These are phyloP conservation scores for Hycleus cichorii DNA, from an alignment of 1,140 invertebrate species.

Conservation along the genomic window DNA sequence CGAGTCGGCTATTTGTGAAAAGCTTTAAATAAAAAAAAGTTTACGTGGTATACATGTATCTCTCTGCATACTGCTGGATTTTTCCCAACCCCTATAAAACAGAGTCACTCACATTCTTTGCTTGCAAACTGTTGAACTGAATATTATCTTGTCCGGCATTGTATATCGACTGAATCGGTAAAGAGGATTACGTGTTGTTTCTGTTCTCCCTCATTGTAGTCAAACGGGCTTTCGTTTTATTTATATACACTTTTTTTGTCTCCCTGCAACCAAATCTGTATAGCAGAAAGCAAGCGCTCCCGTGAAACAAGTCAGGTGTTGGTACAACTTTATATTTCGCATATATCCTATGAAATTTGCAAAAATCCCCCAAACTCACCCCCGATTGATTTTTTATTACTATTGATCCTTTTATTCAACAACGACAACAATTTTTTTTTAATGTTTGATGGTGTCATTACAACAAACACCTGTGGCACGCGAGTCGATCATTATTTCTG, in stretches of 20 bases:
- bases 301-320: too few species aligned
- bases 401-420: too few species aligned
- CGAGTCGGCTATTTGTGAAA: slow-evolving; percentile 16
- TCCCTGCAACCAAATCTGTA: too few species aligned
- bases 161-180: slow-evolving; percentile 18
- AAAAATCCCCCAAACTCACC: too few species aligned
- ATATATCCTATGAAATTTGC: too few species aligned
- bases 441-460: slow-evolving; percentile 29
- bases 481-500: slow-evolving; percentile 30
- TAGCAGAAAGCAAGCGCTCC: too few species aligned
- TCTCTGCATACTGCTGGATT: neutral
- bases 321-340: too few species aligned
- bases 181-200: slow-evolving; percentile 23
- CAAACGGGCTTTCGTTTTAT: neutral
- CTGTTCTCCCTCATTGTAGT: slow-evolving; percentile 12
- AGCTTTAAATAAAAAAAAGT: slow-evolving; percentile 6
- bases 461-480: slow-evolving; percentile 32
- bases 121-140: slow-evolving; percentile 13
- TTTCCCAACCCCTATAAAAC: neutral
- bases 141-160: slow-evolving; percentile 28
- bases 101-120: neutral
- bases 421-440: slow-evolving; percentile 10
- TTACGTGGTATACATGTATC: neutral
- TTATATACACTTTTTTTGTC: too few species aligned
- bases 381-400: too few species aligned